phyloP scores from a whole-genome alignment of 2,113 vertebrate species.

The Rhinopithecus roxellana region DNA sequence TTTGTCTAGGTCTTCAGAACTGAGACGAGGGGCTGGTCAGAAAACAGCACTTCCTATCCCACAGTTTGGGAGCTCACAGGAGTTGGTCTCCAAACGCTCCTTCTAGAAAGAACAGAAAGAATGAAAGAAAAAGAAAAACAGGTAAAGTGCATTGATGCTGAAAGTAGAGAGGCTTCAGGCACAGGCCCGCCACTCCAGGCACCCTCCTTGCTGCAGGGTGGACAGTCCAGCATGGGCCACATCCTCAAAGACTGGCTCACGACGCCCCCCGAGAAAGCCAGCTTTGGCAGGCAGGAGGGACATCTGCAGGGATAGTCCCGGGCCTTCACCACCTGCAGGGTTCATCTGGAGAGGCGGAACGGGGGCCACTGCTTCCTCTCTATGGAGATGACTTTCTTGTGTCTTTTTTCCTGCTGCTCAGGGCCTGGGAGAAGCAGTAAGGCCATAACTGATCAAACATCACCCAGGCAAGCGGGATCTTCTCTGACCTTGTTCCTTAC shows the following conservation, averaged over 20 bases:
- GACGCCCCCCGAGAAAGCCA: not conserved
- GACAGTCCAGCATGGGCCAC: not conserved
- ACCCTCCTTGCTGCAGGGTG: fast-evolving
- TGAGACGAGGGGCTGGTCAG: not conserved
- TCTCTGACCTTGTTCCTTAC: not conserved
- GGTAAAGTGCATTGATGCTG: fast-evolving
- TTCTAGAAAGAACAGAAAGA: not conserved
- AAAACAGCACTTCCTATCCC: not conserved
- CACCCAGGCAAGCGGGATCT: not conserved
- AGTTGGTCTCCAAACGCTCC: not conserved
- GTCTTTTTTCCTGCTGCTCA: fast-evolving
- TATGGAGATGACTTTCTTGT: not conserved
- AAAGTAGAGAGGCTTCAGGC: not conserved
- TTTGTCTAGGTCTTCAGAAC: not conserved
- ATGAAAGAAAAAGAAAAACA: not conserved
- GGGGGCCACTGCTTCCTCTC: fast-evolving
- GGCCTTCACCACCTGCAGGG: not conserved
- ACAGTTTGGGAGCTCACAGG: no score
- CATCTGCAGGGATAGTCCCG: fast-evolving
- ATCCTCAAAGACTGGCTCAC: fast-evolving
- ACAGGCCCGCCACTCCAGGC: no score
- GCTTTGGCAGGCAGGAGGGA: fast-evolving
- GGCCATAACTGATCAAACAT: fast-evolving
- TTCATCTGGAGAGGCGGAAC: no score
- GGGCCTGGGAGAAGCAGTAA: not conserved